Conservation (phyloP, 30 jellyfish, hydroid and myxozoan species). For the Chrysaora quinquecirrha region DNA sequence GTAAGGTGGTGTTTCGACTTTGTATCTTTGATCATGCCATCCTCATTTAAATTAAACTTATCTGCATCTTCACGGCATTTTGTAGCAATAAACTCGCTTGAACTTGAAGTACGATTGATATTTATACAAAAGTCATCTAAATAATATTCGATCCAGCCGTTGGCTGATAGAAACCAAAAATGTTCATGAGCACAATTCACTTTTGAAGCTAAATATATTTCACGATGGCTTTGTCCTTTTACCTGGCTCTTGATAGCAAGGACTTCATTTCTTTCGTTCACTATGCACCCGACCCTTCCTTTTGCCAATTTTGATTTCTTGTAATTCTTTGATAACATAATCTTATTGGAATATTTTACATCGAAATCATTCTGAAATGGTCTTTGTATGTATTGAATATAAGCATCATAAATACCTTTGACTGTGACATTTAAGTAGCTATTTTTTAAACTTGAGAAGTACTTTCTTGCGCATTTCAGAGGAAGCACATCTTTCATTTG, state of each 20-base stretch:
- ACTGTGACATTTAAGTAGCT: conserved; percentile 18
- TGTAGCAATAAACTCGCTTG: not conserved
- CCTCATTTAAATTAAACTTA: not conserved
- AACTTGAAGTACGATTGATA: not conserved
- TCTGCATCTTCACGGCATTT: not conserved
- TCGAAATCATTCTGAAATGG: conserved; percentile 50
- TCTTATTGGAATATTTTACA: conserved; percentile 3
- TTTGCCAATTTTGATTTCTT: not conserved
- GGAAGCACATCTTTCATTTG: conserved; percentile 11
- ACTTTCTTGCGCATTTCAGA: conserved; percentile 35
- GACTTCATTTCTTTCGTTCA: conserved; percentile 1
- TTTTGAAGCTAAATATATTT: not conserved
- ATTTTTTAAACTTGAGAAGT: conserved; percentile 33
- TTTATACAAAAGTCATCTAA: not conserved
- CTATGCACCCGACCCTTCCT: conserved; percentile 33
- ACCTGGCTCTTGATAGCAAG: not conserved
- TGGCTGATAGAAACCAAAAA: not conserved
- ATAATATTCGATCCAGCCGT: not conserved
- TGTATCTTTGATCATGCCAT: not conserved
- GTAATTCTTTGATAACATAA: not conserved
- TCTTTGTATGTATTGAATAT: conserved; percentile 51
- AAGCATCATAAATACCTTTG: conserved; percentile 40
- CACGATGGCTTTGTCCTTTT: not conserved
- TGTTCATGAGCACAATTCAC: not conserved
- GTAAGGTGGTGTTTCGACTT: not conserved